Base-by-base conservation (phyloP, 2,888 invertebrate species). In the Polymixis lichenea region DNA sequence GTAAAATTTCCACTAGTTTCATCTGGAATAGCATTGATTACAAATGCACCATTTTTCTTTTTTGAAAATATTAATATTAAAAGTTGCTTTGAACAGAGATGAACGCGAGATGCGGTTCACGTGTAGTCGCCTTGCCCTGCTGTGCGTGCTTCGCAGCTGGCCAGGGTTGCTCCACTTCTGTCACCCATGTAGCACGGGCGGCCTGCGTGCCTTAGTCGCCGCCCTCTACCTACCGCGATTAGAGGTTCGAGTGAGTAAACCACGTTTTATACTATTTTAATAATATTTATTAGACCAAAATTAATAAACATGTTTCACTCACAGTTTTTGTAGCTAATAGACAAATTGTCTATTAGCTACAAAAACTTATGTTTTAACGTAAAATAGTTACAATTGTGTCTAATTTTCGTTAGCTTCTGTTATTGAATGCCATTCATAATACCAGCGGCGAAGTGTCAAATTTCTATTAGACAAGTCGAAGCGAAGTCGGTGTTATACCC, bases 141-240 rank as follows among this genome's bases (percentile, higher is more conserved):
- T 99, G 68, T 98, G 99, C 82, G 97, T 98, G 77, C 94, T 99
- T 80, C 97, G 99, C 81, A 99, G 99, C 86, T 99, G 99, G 98
- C 98, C 99, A 60, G 99, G 99, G 73, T 97, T 98, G 82, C 96
- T 99, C 78, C 98, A 98, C 94, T 98, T 99, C 95, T 98, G 98
- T 92, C 98, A 98, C 93, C 98, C 98, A 19, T 96, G 97, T 87
- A 97, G 98, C 90, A 96, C 97, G 78, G 98, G 98, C 43, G 98
- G 98, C 9, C 96, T 98, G 80, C 97, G 97, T 87, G 98, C 98
- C 71, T 97, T 98, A 83, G 98, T 98, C 46, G 98, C 98, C 88
- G 98, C 96, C 73, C 95, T 99, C 61, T 98, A 98, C 94, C 97
- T 99, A 88, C 98, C 99, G 88, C 98, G 99, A 93, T 95, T 98